phyloP scores from a whole-genome alignment of 2,888 invertebrate genomes.

The Lepidochrysops patricia region DNA sequence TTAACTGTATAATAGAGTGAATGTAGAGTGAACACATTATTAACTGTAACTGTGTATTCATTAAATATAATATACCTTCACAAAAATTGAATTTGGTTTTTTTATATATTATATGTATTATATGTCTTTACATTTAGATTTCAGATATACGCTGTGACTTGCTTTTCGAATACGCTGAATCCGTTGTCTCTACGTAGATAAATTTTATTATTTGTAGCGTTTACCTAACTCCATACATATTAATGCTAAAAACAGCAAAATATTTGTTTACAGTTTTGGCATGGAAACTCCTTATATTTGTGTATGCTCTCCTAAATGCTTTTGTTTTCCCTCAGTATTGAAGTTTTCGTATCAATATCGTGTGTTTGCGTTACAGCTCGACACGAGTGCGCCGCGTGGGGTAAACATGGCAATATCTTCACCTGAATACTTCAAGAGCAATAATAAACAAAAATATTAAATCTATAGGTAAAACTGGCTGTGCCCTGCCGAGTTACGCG shows the following conservation, averaged over 20 bases:
- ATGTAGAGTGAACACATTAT: too few species aligned
- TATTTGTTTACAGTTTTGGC: slow-evolving; percentile 12
- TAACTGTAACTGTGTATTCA: too few species aligned
- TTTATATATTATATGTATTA: too few species aligned
- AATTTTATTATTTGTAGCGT: background rate
- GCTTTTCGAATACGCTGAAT: too few species aligned
- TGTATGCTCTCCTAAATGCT: slow-evolving; percentile 29
- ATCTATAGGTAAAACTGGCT: too few species aligned
- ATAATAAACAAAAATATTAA: slow-evolving; percentile 25
- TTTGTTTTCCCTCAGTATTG: slow-evolving; percentile 63
- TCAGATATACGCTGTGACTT: too few species aligned
- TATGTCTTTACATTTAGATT: too few species aligned
- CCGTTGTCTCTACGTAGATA: too few species aligned
- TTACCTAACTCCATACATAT: background rate
- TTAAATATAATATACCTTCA: too few species aligned
- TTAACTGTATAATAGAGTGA: too few species aligned
- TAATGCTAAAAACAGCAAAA: background rate
- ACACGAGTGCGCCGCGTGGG: slow-evolving; percentile 30
- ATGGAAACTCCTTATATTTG: slow-evolving; percentile 18
- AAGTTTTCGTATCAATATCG: slow-evolving; percentile 60
- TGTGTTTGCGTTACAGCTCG: slow-evolving; percentile 65
- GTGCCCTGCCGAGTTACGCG: too few species aligned
- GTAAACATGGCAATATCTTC: slow-evolving; percentile 46
- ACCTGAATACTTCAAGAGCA: slow-evolving; percentile 34
- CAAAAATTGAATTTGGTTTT: too few species aligned